These are phyloP conservation scores for Drosophila limbata DNA, from an alignment of 2,888 invertebrate genomes.

Conservation along the genomic window DNA sequence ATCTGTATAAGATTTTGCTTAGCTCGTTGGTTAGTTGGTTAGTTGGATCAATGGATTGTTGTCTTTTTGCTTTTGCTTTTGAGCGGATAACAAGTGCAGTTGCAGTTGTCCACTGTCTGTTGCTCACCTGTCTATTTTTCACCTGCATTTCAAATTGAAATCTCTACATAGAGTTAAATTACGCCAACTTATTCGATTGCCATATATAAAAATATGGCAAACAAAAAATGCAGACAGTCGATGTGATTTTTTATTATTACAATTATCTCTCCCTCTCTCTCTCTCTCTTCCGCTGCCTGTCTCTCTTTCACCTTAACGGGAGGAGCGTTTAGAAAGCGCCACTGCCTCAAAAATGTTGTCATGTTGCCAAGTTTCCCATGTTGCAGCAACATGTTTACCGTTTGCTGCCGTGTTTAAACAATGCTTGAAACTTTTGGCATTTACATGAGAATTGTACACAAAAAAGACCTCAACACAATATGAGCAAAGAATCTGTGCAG, in stretches of 20 bases:
- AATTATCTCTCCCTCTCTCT: not conserved
- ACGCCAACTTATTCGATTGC: slow-evolving; percentile 35
- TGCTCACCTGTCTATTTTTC: slow-evolving; percentile 70
- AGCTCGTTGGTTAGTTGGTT: slow-evolving; percentile 38
- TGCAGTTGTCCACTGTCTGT: slow-evolving; percentile 21
- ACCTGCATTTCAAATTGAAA: slow-evolving; percentile 63
- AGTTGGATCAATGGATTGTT: slow-evolving; percentile 24
- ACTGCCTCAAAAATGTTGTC: slow-evolving; percentile 41
- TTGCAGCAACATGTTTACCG: slow-evolving; percentile 77
- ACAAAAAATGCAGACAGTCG: slow-evolving; percentile 13
- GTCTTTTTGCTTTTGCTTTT: not conserved
- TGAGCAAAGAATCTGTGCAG: slow-evolving; percentile 67
- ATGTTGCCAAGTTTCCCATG: slow-evolving; percentile 58
- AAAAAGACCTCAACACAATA: slow-evolving; percentile 57
- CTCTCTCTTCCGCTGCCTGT: not conserved
- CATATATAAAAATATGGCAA: not conserved
- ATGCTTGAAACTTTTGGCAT: slow-evolving; percentile 74
- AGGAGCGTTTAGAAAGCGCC: slow-evolving; percentile 57
- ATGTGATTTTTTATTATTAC: slow-evolving; percentile 35
- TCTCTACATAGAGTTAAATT: slow-evolving; percentile 42
- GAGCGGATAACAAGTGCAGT: slow-evolving; percentile 51
- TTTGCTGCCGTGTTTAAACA: slow-evolving; percentile 58
- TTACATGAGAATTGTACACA: slow-evolving; percentile 75
- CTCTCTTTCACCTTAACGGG: slow-evolving; percentile 37
- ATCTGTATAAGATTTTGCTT: slow-evolving; percentile 70